Conservation (phyloP, 2,888 invertebrate genomes). For the Trachelus iudaicus region DNA sequence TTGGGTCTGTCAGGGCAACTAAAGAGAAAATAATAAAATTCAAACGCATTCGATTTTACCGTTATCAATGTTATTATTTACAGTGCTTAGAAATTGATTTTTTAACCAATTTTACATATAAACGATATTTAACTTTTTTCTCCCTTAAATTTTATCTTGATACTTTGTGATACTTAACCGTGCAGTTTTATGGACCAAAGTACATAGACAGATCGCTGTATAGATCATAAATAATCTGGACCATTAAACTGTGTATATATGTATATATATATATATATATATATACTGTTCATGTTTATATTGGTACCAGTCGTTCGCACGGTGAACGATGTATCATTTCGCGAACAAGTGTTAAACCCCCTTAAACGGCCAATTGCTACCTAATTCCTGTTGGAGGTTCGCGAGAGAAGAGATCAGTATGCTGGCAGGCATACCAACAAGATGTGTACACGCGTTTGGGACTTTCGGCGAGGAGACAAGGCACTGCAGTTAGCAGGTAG, state of each 20-base stretch:
- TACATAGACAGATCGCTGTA: neutral
- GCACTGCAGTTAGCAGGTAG: slow-evolving; percentile 37
- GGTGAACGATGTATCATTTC: neutral
- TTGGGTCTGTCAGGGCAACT: too few species aligned
- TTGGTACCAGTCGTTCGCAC: neutral
- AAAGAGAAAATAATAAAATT: neutral
- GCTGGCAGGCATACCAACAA: neutral
- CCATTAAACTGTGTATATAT: neutral
- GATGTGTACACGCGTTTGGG: slow-evolving; percentile 1
- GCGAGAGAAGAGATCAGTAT: neutral
- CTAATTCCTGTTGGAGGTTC: neutral
- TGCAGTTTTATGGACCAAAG: neutral
- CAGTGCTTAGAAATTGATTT: neutral
- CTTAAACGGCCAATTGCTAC: neutral
- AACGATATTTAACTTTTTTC: neutral
- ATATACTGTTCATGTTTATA: neutral
- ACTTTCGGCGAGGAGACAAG: slow-evolving; percentile 7
- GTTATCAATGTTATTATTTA: neutral
- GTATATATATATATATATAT: too few species aligned
- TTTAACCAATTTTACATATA: neutral
- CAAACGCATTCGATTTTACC: neutral
- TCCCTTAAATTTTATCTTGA: neutral
- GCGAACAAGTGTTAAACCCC: neutral
- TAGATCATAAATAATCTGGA: neutral
- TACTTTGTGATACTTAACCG: neutral